A percentile compares a stretch with the other conserved stretches of the same genome.
These are phyloP conservation scores for Drosophila rubida DNA, from an alignment of 2,888 invertebrate species.

Conservation along the genomic window DNA sequence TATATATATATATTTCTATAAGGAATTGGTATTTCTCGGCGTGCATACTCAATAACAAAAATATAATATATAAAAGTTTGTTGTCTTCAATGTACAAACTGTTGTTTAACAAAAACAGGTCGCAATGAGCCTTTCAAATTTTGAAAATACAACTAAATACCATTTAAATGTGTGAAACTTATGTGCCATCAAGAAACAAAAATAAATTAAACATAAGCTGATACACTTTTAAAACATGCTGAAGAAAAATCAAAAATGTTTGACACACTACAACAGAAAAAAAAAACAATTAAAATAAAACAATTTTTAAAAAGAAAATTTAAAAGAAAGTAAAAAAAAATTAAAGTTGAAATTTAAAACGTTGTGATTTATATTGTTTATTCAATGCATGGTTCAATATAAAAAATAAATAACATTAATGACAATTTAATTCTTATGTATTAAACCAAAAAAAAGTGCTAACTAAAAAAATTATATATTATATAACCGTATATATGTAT, in stretches of 20 bases:
- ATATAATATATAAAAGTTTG: conserved; percentile 23
- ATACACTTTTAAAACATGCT: conserved; percentile 45
- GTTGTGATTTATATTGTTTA: conserved; percentile 75
- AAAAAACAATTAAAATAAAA: conserved; percentile 13
- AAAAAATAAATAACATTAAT: conserved; percentile 17
- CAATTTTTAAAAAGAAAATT: conserved; percentile 12
- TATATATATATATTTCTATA: conserved; percentile 22
- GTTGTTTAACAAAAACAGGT: conserved; percentile 47
- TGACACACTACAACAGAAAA: conserved; percentile 18
- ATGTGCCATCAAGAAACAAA: conserved; percentile 65
- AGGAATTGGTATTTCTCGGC: conserved; percentile 25
- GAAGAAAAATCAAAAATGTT: conserved; percentile 41
- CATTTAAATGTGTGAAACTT: conserved; percentile 61
- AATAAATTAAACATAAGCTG: conserved; percentile 32
- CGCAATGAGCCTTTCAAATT: conserved; percentile 46
- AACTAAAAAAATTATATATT: conserved; percentile 28
- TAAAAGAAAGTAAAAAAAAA: conserved; percentile 7
- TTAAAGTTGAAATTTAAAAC: conserved; percentile 63
- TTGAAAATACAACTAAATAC: conserved; percentile 5
- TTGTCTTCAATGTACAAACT: conserved; percentile 45
- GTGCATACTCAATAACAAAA: conserved; percentile 48
- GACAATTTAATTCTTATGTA: conserved; percentile 45
- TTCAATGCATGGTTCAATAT: conserved; percentile 72
- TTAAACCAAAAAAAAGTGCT: conserved; percentile 42
- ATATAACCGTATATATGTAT: conserved; percentile 34